These are phyloP conservation scores for Ceramica pisi DNA, from an alignment of 2,888 invertebrate genomes.

Conservation along the genomic window DNA sequence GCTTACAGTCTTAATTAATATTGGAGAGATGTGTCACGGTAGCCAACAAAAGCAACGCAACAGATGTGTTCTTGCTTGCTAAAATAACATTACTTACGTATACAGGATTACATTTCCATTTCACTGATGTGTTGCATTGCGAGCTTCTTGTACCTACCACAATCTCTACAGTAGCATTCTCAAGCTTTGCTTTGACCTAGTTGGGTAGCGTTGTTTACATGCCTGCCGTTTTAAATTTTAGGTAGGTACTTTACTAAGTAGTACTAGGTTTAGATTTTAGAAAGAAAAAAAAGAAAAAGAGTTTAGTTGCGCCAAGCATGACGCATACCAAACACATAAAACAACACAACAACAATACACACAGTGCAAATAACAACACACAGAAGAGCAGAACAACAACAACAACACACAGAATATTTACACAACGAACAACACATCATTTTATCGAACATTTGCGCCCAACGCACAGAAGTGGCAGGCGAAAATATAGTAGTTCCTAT, in stretches of 20 bases:
- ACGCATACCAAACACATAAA: no score
- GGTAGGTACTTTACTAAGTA: not conserved
- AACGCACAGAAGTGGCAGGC: no score
- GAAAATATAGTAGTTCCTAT: not conserved
- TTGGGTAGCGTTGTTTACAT: not conserved
- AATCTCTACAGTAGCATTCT: not conserved
- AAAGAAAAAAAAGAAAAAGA: no score
- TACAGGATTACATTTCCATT: conserved; percentile 31
- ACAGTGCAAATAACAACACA: no score
- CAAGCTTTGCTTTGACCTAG: conserved; percentile 4
- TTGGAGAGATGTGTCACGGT: not conserved
- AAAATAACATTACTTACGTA: conserved; percentile 23
- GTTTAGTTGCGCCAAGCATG: no score
- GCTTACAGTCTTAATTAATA: conserved; percentile 20
- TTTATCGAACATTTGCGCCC: not conserved
- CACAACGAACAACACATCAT: no score
- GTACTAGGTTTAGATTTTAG: not conserved
- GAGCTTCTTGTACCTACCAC: not conserved
- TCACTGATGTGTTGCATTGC: not conserved
- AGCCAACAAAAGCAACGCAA: not conserved
- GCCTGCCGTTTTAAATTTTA: not conserved
- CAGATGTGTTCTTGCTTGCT: not conserved
- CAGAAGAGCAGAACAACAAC: no score
- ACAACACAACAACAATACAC: no score
- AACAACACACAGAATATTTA: no score